Base-by-base conservation (phyloP, 2,113 vertebrate genomes). In the Speoplatyrhinus poulsoni region DNA sequence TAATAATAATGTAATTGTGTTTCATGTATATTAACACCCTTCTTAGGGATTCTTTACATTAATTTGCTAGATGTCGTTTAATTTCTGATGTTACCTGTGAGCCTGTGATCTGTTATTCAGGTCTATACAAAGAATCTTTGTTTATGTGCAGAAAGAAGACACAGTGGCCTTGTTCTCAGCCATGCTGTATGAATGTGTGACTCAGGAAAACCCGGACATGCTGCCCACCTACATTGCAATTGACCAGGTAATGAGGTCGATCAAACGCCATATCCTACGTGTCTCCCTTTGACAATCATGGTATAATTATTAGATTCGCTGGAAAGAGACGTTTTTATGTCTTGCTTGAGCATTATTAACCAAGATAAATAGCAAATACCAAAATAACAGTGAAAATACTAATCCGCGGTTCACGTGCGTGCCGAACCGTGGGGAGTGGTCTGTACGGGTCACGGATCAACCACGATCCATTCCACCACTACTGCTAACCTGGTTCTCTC, bases 201-300 rank as follows among this genome's bases (percentile, higher is more conserved):
- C 95, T 8, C 96, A 98, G 81, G 98, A 99, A 86, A 98, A 95
- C 63, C 96, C 96, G 0, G 98, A 99, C 90, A 98, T 99, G 95
- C 88, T 99, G 79, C 95, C 98, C 65, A 97, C 96, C 0, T 97
- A 98, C 78, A 95, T 99, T 1, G 95, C 96, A 0, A 96, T 98
- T 11, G 95, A 99, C 74, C 97, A 99, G 96, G 98, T 99, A 89
- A 80, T 1, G 2, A 2, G 4, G 12, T 11, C 12, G 46, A 16
- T 53, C 26, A 26, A 19, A 19, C 19, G 19, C 19, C 19, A 19
- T 19, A 19, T 19, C 1, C 19, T 2, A 2, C 1, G 2, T 26
- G 26, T 26, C 26, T 26, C 26, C 26, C 26, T 26, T 26, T 26
- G 26, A 26, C 26, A 26, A 26, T 26, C 26, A 26, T 26, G 26